Conservation (phyloP, 2,797 vertebrate genomes). For the Pseudocheirus occidentalis region DNA sequence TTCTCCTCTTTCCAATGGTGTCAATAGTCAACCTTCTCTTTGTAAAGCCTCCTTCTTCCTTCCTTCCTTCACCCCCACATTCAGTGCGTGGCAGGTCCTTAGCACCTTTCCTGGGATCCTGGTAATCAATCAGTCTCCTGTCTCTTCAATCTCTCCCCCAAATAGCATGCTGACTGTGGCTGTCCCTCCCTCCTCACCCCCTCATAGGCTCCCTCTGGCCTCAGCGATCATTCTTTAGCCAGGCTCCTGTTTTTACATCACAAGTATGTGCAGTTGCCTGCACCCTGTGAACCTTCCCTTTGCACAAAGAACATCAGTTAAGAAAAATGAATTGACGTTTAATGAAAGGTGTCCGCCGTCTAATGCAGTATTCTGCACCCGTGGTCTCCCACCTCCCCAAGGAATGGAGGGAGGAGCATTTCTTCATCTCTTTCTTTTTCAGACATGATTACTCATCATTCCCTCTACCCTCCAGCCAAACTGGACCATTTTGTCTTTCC, state of each 20-base stretch:
- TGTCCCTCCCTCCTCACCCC: no score
- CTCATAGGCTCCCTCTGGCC: not conserved
- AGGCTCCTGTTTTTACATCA: not conserved
- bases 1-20: not conserved
- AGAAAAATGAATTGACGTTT: not conserved
- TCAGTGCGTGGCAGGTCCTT: no score
- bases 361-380: not conserved
- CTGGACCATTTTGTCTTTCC: not conserved
- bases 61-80: no score
- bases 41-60: not conserved
- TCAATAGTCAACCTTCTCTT: not conserved
- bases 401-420: not conserved
- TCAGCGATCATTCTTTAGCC: not conserved
- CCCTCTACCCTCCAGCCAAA: not conserved
- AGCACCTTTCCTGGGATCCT: not conserved
- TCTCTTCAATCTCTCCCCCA: not conserved
- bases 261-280: not conserved
- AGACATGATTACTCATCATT: not conserved
- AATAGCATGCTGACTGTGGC: not conserved
- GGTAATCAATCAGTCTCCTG: not conserved
- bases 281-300: not conserved
- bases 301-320: not conserved
- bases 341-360: not conserved
- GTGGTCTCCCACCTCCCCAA: not conserved
- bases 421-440: not conserved